Base-by-base conservation (phyloP, 2,888 invertebrate species). In the Drosophila recens region DNA sequence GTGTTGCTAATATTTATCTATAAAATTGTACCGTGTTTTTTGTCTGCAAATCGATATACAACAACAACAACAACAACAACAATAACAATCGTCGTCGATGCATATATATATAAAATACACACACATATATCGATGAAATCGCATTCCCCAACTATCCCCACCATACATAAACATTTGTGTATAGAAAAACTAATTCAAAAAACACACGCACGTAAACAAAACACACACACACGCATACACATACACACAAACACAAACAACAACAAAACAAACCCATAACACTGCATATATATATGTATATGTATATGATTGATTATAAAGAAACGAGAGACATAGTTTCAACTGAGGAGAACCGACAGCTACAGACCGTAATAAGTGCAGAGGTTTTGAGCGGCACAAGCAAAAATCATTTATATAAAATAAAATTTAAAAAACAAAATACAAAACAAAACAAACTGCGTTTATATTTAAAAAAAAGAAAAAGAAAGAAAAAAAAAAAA, bases 331-430 rank as follows among this genome's bases (percentile, higher is more conserved):
- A 76, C 82, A 85, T 77, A 84, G 83, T 85, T 85, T 82, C 76
- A 72, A 72, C 80, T 68, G 69, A 82, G 48, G 74, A 75, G 68
- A 82, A 68, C 74, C 74, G 79, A 70, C 64, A 75, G 75, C 70
- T 75, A 77, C 70, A 76, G 79, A 84, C 74, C 82, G 69, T 56
- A 66, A 68, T 63, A 78, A 73, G 61, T 68, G 63, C 82, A 84
- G 78, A 79, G 79, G 78, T 82, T 85, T 73, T 82, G 74, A 74
- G 72, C 82, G 74, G 76, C 77, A 77, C 71, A 80, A 79, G 88
- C 74, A 76, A 82, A 82, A 82, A 82, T 82, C 88, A 87, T 84
- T 84, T 84, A 79, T 84, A 85, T 69, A 84, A 85, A 84, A 79
- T 71, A 79, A 79, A 79, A 62, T 49, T 65, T 20, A 72, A 75